A percentile compares a stretch with the other conserved stretches of the same genome.
These are phyloP conservation scores for Pheosia gnoma DNA, from an alignment of 2,888 invertebrate species.

Conservation along the genomic window DNA sequence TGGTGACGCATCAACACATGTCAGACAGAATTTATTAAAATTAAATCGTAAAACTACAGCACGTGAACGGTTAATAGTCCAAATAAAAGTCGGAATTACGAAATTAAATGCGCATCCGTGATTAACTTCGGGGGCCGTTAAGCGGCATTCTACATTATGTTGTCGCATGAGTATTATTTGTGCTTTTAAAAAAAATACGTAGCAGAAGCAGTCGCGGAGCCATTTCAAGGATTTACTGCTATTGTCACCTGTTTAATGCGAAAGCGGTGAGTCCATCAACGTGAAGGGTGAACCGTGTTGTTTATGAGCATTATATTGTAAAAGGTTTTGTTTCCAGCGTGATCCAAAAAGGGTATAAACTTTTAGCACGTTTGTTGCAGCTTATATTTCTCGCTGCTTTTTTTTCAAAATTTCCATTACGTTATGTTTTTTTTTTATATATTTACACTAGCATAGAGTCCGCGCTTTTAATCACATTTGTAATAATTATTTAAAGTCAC, in stretches of 20 bases:
- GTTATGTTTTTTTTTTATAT: too few species aligned
- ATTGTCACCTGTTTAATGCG: constrained; percentile 41
- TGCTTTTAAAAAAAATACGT: constrained; percentile 33
- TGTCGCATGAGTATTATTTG: constrained; percentile 22
- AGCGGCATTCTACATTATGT: constrained; percentile 21
- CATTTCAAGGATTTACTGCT: constrained; percentile 41
- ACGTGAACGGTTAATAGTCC: constrained; percentile 19
- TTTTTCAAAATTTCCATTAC: too few species aligned
- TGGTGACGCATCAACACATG: too few species aligned
- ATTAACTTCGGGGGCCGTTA: constrained; percentile 29
- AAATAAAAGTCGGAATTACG: constrained; percentile 28
- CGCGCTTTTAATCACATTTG: too few species aligned
- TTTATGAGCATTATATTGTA: background rate
- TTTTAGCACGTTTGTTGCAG: too few species aligned
- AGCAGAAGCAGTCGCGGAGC: constrained; percentile 7
- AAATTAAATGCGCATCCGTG: constrained; percentile 28
- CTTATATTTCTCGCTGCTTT: too few species aligned
- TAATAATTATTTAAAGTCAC: too few species aligned
- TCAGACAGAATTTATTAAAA: constrained; percentile 13
- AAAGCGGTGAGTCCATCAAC: constrained; percentile 32
- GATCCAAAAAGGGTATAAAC: too few species aligned
- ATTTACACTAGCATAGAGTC: too few species aligned
- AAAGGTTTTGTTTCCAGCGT: background rate
- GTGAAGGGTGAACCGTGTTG: constrained; percentile 19
- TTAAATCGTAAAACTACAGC: constrained; percentile 22